Percentiles rank a stretch among this genome's conserved stretches.
These are phyloP conservation scores for Peromyscus leucopus DNA, from an alignment of 2,113 vertebrate species.

Conservation along the genomic window DNA sequence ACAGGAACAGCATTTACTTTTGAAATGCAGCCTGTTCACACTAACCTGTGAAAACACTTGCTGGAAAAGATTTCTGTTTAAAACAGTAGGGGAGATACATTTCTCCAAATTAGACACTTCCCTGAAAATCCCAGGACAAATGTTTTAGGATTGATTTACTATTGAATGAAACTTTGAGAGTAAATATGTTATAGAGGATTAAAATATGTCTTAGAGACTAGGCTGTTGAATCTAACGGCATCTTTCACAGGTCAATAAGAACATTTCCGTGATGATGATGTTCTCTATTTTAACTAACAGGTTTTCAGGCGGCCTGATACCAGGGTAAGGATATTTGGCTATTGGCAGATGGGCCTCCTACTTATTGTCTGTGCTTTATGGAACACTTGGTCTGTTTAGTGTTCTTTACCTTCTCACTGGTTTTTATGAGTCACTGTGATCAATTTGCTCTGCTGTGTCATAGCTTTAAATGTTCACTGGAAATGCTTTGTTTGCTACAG, in stretches of 20 bases:
- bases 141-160: slow-evolving; percentile 54
- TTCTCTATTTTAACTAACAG: slow-evolving; percentile 93
- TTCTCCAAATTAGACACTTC: slow-evolving; percentile 61
- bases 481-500: slow-evolving; percentile 84
- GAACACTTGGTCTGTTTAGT: slow-evolving; percentile 82
- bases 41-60: slow-evolving; percentile 42
- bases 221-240: slow-evolving; percentile 50
- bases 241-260: slow-evolving; percentile 70
- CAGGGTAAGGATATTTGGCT: slow-evolving; percentile 91
- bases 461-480: slow-evolving; percentile 85
- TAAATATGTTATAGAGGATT: slow-evolving; percentile 6
- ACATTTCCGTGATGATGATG: slow-evolving; percentile 80
- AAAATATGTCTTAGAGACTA: slow-evolving; percentile 54
- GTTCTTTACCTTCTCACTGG: slow-evolving; percentile 83
- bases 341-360: slow-evolving; percentile 84
- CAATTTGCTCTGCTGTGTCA: slow-evolving; percentile 84
- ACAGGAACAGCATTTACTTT: slow-evolving; percentile 55
- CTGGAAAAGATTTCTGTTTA: slow-evolving; percentile 51
- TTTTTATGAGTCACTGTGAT: slow-evolving; percentile 82
- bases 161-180: background rate
- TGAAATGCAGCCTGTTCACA: slow-evolving; percentile 50
- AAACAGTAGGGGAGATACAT: slow-evolving; percentile 51
- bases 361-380: slow-evolving; percentile 88
- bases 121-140: slow-evolving; percentile 52
- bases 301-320: slow-evolving; percentile 91